Percentiles rank a stretch among this genome's conserved stretches.
Conservation (phyloP, 1,140 invertebrate species). For the Tribolium madens region DNA sequence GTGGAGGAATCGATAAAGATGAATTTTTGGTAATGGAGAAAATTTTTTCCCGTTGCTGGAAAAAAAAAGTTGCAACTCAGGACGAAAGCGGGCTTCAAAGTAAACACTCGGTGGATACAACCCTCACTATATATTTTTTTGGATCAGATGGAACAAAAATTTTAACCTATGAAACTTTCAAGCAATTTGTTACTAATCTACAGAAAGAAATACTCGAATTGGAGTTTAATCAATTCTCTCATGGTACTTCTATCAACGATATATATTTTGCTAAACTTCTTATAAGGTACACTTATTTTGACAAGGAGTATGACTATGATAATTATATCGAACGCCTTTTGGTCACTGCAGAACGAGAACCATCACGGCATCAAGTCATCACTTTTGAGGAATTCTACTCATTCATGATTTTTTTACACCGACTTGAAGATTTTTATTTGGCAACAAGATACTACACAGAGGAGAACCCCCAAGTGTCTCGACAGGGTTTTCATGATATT, state of each 20-base stretch:
- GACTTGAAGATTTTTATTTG: conserved; percentile 93
- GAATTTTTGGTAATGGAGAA: conserved; percentile 96
- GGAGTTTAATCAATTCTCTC: conserved; percentile 92
- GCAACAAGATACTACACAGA: conserved; percentile 96
- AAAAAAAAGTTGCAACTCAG: conserved; percentile 71
- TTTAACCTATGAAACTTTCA: conserved; percentile 89
- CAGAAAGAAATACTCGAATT: conserved; percentile 94
- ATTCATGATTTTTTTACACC: conserved; percentile 96
- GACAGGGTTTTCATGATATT: conserved; percentile 92
- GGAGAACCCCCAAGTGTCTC: conserved; percentile 93
- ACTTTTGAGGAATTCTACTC: conserved; percentile 90
- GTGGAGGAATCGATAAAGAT: conserved; percentile 91
- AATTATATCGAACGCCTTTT: conserved; percentile 81
- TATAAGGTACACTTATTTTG: conserved; percentile 87
- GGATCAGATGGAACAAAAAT: conserved; percentile 88
- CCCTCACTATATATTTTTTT: conserved; percentile 91
- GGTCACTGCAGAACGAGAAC: conserved; percentile 70
- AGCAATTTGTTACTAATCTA: conserved; percentile 92
- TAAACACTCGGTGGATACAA: conserved; percentile 86
- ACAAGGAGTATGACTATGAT: conserved; percentile 80
- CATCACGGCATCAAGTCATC: conserved; percentile 78
- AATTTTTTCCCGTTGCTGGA: conserved; percentile 86
- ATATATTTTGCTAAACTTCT: conserved; percentile 94
- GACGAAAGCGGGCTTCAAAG: conserved; percentile 82
- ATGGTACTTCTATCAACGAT: conserved; percentile 90